Evolutionary conservation across 1,140 invertebrate genomes (phyloP), one percentile per base, ranked within the genome.

Genomic region (Lysiphlebus fabarum): DNA sequence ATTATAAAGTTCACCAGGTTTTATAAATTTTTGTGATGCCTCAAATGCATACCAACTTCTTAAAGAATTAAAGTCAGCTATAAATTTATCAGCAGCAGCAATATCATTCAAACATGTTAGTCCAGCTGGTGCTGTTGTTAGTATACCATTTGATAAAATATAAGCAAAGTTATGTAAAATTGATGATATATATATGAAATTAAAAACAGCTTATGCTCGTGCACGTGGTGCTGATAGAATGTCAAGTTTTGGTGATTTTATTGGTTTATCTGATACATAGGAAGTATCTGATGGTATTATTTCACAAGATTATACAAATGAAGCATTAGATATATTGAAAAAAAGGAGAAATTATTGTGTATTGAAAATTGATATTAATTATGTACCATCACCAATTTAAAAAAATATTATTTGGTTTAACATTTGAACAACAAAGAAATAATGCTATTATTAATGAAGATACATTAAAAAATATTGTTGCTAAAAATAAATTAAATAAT

Each of bases 41-140:
- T 81, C 99, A 0, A 99, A 99, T 76, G 95, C 90, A 4, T 99
- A 95, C 90, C 96, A 99, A 73, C 76, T 99, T 37, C 96, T 99
- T 0, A 85, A 85, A 54, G 97, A 99, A 73, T 74, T 99, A 7
- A 90, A 90, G 67, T 72, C 79, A 42, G 90, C 92, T 0, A 73
- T 96, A 1, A 81, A 84, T 17, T 72, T 96, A 9, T 93, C 96
- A 6, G 94, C 96, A 0, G 96, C 96, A 1, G 90, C 96, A n/a
- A n/a, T n/a, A 0, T 98, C 96, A 14, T 99, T 99, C 76, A 99
- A 99, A 74, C 96, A 98, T 72, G 96, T 98, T 0, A 97, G 94
- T 43, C 95, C 95, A 6, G 95, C 95, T 45, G 93, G 97, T 7
- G 96, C 95, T 8, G 96, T 95, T 62, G 87, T 99, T 14, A 95